Evolutionary conservation across 2,888 invertebrate species (phyloP), one percentile per base, ranked within the genome.

Genomic region (Oligia fasciuncula): DNA sequence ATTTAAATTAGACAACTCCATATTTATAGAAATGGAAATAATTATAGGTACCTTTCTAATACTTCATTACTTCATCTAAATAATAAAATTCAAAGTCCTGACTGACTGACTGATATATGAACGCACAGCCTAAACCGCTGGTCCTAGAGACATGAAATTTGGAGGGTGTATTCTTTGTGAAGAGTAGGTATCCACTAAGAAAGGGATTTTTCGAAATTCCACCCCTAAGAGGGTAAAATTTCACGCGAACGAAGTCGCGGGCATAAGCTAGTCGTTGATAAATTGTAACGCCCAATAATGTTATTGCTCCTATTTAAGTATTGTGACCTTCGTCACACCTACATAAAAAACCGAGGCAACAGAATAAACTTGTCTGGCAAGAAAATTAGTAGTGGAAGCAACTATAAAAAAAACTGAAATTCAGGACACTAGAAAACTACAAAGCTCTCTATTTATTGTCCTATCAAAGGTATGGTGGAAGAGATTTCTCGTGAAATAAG

Each of bases 331-430:
- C n/a, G n/a, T 11, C n/a, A 57, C 13, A 49, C 14, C 14, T 14
- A n/a, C 11, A 11, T n/a, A 57, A 57, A n/a, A 57, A n/a, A 57
- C 57, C 23, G 11, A 11, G n/a, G 23, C 57, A n/a, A 40, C 19
- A 4, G 1, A 19, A 40, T 1, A 40, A 4, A 40, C 19, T 40
- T 65, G 11, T 11, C 19, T 35, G 19, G 19, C 35, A 65, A n/a
- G 57, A 57, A n/a, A 57, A 19, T 23, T 23, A 8, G 4, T 23
- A 14, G 4, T 4, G 3, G 40, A n/a, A 43, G n/a, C 43, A 14
- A n/a, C 14, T 67, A 17, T 14, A 76, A 65, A 76, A 76, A 6
- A 4, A 35, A 77, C 43, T 23, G 43, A 54, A 46, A 46, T 70
- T 60, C 14, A 51, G 65, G n/a, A 4, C 49, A 69, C n/a, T 14